Base-by-base conservation (phyloP, 2,113 vertebrate genomes). In the Oostethus manadensis region DNA sequence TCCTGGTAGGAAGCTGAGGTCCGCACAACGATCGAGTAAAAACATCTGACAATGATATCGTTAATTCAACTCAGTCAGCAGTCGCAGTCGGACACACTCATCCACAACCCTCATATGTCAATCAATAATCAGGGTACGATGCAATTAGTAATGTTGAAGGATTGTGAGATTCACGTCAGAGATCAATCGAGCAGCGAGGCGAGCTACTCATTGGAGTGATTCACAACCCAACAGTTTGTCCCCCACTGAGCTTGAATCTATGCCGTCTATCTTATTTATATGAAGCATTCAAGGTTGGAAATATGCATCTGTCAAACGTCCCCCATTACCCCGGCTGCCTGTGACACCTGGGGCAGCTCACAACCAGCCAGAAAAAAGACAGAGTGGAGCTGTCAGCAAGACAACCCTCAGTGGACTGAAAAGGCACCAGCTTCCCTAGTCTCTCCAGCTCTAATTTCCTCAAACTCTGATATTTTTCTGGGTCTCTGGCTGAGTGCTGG, bases 301-400 rank as follows among this genome's bases (percentile, higher is more conserved):
- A 87, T 88, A 88, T 88, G 86, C 86, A 88, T 89, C 84, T 79
- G 84, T 84, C 82, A 83, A 80, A 83, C 53, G 58, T 83, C 73
- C 77, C 75, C 73, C 78, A 87, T 86, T 83, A 86, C 81, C 83
- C 80, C 64, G 65, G 66, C 81, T 81, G 76, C 80, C 79, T 78
- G 76, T 84, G 78, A 83, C 86, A 87, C 83, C 85, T 88, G 84
- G 84, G 83, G 80, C 76, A 70, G 68, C 79, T 77, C 73, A 62
- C 75, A 77, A 79, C 68, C 62, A 73, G 70, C 58, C 55, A 58
- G 58, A 71, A 54, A 45, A 77, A 78, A 88, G 82, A 85, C 77
- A 8, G 71, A 86, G 85, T 78, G 77, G 64, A 56, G 72, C 84
- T 87, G 84, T 87, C 87, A 79, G 73, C 51, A 51, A 40, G 48